Evolutionary conservation across 2,797 vertebrate genomes (phyloP).

Genomic region (Craterocephalus amniculus): DNA sequence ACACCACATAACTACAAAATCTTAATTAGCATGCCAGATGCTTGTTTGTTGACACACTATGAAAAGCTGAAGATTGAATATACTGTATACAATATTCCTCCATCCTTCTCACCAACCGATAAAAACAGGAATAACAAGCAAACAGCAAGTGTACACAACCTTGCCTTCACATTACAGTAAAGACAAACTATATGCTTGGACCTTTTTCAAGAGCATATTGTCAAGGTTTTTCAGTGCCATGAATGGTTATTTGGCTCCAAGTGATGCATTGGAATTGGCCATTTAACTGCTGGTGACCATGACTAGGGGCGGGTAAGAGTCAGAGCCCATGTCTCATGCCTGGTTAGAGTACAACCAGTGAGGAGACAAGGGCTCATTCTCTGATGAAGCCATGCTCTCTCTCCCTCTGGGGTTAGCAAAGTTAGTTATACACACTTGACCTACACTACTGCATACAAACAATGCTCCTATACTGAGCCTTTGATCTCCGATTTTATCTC

Average conservation of each 20-base stretch:
- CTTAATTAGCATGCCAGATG: constrained; percentile 52
- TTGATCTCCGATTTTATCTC: constrained; percentile 49
- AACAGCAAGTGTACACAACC: constrained; percentile 46
- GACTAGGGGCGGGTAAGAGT: constrained; percentile 65
- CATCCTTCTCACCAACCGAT: constrained; percentile 33
- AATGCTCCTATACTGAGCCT: constrained; percentile 69
- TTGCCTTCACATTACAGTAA: constrained; percentile 49
- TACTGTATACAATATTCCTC: constrained; percentile 41
- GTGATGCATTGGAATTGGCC: constrained; percentile 70
- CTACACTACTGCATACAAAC: constrained; percentile 61
- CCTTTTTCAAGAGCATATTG: constrained; percentile 59
- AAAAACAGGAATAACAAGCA: constrained; percentile 55
- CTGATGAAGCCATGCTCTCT: constrained; percentile 41
- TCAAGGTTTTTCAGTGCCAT: constrained; percentile 52
- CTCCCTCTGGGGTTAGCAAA: constrained; percentile 57
- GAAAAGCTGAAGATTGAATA: constrained; percentile 42
- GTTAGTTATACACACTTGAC: constrained; percentile 74
- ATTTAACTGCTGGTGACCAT: constrained; percentile 75
- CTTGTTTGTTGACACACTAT: constrained; percentile 65
- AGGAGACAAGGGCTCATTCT: constrained; percentile 48
- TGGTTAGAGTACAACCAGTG: constrained; percentile 66
- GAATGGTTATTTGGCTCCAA: constrained; percentile 56
- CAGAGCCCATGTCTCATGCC: constrained; percentile 72
- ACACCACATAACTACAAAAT: constrained; percentile 31
- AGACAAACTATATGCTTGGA: constrained; percentile 51